Conservation (phyloP, 2,113 vertebrate species). For the Colius striatus region DNA sequence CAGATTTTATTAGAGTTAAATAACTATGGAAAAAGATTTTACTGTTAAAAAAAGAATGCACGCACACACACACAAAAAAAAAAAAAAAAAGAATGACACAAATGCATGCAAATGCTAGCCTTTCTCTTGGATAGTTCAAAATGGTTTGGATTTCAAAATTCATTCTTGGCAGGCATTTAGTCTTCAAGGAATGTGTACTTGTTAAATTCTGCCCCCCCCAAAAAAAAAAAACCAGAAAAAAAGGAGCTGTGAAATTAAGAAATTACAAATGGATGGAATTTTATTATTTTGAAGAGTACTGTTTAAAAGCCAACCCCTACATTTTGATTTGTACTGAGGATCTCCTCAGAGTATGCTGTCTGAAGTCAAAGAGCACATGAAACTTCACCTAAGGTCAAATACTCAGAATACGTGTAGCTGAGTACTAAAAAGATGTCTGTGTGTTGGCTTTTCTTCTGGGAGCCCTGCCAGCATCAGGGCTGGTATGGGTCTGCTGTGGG, state of each 20-base stretch:
- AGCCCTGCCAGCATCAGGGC: not conserved
- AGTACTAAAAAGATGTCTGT: not conserved
- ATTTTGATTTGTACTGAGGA: not conserved
- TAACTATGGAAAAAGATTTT: not conserved
- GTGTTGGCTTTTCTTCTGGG: not conserved
- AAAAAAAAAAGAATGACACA: not conserved
- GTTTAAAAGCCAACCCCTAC: not conserved
- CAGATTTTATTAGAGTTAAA: conserved; percentile 38
- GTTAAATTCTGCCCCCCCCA: not conserved
- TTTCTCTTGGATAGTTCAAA: conserved; percentile 34
- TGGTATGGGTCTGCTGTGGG: not conserved
- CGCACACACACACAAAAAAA: not conserved
- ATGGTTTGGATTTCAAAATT: conserved; percentile 38
- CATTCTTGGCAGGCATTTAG: conserved; percentile 16
- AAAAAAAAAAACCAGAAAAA: not conserved
- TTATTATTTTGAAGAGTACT: not conserved
- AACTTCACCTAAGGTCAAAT: not conserved
- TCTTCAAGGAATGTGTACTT: conserved; percentile 10
- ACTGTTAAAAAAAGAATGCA: not conserved
- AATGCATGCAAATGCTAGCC: not conserved
- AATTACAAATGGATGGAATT: conserved; percentile 18
- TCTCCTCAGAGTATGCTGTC: not conserved
- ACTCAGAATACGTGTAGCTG: not conserved
- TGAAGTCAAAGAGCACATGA: not conserved
- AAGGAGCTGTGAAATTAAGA: not conserved